Evolutionary conservation across 1,140 invertebrate species (phyloP).

Genomic region (Drosophila bocki): DNA sequence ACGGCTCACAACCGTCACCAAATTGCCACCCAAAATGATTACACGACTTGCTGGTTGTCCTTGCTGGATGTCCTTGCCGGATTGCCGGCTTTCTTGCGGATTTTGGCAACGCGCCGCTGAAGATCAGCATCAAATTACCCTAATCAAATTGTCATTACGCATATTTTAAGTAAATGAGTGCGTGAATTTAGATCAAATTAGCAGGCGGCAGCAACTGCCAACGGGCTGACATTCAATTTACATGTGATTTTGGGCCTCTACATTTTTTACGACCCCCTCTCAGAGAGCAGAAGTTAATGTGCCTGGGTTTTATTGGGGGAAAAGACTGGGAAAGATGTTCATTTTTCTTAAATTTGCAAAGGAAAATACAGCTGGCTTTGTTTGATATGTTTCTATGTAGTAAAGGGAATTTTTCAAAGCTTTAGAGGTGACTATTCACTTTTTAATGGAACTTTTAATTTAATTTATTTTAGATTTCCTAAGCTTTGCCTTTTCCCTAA

Average conservation of each 20-base stretch:
- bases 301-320: not conserved
- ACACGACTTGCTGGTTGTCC: slow-evolving; percentile 47
- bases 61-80: slow-evolving; percentile 15
- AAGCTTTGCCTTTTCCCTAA: not conserved
- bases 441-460: not conserved
- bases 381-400: not conserved
- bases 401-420: slow-evolving; percentile 3
- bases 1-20: slow-evolving; percentile 66
- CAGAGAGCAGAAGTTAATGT: slow-evolving; percentile 5
- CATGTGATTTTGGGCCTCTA: slow-evolving; percentile 36
- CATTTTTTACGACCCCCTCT: slow-evolving; percentile 33
- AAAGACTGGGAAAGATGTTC: not conserved
- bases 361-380: too few relatives aligned
- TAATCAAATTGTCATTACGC: slow-evolving; percentile 80
- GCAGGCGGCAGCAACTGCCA: slow-evolving; percentile 26
- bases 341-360: slow-evolving; percentile 5
- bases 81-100: slow-evolving; percentile 41
- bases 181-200: slow-evolving; percentile 75
- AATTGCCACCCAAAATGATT: slow-evolving; percentile 71
- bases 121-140: slow-evolving; percentile 79
- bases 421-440: not conserved
- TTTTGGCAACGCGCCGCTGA: slow-evolving; percentile 55
- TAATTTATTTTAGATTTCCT: not conserved
- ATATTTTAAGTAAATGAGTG: slow-evolving; percentile 81
- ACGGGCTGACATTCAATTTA: slow-evolving; percentile 52